phyloP scores from a whole-genome alignment of 2,888 invertebrate genomes.

The Pristionchus arcanus region DNA sequence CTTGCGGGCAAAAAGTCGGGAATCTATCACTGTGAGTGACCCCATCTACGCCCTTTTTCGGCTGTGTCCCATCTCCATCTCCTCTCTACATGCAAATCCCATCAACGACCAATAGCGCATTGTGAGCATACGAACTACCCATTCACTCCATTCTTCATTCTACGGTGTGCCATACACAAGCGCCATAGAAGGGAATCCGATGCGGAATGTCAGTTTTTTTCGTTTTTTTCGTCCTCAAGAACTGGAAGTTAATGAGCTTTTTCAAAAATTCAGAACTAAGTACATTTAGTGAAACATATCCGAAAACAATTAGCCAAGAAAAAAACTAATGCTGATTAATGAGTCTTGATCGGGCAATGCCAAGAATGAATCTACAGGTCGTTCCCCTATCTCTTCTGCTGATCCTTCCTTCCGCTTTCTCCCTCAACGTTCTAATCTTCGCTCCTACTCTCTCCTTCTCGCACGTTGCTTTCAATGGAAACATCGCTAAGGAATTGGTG shows the following conservation, averaged over 20 bases:
- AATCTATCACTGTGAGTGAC: slow-evolving; percentile 10
- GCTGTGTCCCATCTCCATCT: not conserved
- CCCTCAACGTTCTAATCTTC: slow-evolving; percentile 68
- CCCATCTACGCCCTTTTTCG: slow-evolving; percentile 3
- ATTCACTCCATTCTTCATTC: not conserved
- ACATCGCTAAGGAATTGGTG: slow-evolving; percentile 67
- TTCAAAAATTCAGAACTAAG: not conserved
- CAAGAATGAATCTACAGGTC: not conserved
- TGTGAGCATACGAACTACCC: not conserved
- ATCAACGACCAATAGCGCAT: not conserved
- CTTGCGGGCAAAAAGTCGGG: not conserved
- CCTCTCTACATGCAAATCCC: not conserved
- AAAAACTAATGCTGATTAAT: not conserved
- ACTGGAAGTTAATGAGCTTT: not conserved
- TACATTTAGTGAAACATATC: not conserved
- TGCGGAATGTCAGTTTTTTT: slow-evolving; percentile 34
- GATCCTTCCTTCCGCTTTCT: not conserved
- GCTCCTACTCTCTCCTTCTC: slow-evolving; percentile 75
- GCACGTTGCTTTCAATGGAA: slow-evolving; percentile 74
- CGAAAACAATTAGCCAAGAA: not conserved
- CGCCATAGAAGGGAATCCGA: not conserved
- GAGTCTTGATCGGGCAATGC: not conserved
- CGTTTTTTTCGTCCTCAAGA: not conserved
- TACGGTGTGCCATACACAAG: slow-evolving; percentile 13
- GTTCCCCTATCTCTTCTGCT: not conserved